These are phyloP conservation scores for Corvus cornix DNA, from an alignment of 2,113 vertebrate genomes.

Conservation along the genomic window DNA sequence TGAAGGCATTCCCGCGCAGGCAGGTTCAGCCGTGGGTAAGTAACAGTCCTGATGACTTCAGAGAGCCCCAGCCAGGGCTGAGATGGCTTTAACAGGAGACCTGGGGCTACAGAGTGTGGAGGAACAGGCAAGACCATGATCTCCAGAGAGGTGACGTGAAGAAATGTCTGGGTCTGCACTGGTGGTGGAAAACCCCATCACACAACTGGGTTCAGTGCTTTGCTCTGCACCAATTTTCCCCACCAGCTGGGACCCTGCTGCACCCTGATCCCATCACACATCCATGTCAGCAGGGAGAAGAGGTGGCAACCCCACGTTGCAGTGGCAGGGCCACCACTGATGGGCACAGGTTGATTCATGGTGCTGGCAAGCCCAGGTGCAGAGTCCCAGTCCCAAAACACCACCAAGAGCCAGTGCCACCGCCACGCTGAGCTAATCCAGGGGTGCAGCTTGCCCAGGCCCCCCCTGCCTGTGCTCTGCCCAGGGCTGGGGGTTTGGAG, in stretches of 20 bases:
- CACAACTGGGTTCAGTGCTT: accelerated
- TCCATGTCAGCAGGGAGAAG: background rate
- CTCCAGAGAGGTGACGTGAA: background rate
- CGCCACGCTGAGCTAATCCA: accelerated
- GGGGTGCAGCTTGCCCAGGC: background rate
- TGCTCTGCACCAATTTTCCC: background rate
- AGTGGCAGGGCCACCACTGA: background rate
- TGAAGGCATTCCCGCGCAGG: slow-evolving; percentile 18
- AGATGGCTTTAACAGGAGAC: slow-evolving; percentile 52
- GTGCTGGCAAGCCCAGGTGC: background rate
- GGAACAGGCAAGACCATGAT: background rate
- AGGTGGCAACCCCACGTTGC: accelerated
- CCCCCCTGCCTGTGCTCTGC: accelerated
- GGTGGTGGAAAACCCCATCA: background rate
- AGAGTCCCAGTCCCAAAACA: background rate
- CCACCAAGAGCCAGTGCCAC: background rate
- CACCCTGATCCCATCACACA: accelerated
- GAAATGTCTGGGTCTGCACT: background rate
- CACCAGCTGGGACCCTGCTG: background rate
- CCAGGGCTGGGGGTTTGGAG: background rate
- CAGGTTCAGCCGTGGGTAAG: slow-evolving; percentile 44
- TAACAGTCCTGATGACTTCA: background rate
- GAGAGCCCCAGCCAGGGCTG: background rate
- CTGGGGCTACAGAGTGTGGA: background rate
- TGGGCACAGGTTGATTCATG: accelerated